Base-by-base conservation (phyloP, 2,888 invertebrate genomes). In the Parapristionchus giblindavisi region DNA sequence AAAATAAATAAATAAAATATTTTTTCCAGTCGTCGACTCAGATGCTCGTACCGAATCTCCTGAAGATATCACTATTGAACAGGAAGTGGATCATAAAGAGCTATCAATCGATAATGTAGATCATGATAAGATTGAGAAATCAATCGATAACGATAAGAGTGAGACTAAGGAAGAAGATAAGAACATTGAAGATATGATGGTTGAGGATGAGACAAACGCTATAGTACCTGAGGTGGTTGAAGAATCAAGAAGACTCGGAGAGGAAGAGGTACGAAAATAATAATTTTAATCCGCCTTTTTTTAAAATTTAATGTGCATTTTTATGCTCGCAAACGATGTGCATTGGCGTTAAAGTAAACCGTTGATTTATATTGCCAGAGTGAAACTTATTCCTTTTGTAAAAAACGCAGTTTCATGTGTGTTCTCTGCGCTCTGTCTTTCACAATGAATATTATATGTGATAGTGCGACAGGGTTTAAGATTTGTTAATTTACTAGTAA, bases 21-120 rank as follows among this genome's bases (percentile, higher is more conserved):
- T 3, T 32, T 6, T 43, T 3, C 8, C 29, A 63, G 21, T 6
- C 29, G 32, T 14, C 36, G 38, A 52, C 4, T 24, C 65, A 65
- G 54, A 52, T 29, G 40, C 32, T 60, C 36, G 71, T 36, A 24
- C 34, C 21, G 40, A 40, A n/a, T 56, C 68, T 1, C 27, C 60
- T 14, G 56, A 34, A 51, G 43, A 76, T 56, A 74, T 27, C 24
- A 40, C 77, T 34, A 76, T 75, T 65, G 61, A 60, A 17, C 29
- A 36, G 11, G 71, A 68, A 21, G 68, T 60, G 43, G 48, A 76
- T 27, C 65, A 27, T 17, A 56, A 56, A 29, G 32, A 36, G n/a
- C n/a, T n/a, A n/a, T n/a, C n/a, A n/a, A n/a, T n/a, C n/a, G n/a
- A n/a, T n/a, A n/a, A n/a, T n/a, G n/a, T n/a, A n/a, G n/a, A n/a